A percentile compares a stretch with the other conserved stretches of the same genome.
phyloP scores from a whole-genome alignment of 2,888 invertebrate species.

The Crepidodera aurea region DNA sequence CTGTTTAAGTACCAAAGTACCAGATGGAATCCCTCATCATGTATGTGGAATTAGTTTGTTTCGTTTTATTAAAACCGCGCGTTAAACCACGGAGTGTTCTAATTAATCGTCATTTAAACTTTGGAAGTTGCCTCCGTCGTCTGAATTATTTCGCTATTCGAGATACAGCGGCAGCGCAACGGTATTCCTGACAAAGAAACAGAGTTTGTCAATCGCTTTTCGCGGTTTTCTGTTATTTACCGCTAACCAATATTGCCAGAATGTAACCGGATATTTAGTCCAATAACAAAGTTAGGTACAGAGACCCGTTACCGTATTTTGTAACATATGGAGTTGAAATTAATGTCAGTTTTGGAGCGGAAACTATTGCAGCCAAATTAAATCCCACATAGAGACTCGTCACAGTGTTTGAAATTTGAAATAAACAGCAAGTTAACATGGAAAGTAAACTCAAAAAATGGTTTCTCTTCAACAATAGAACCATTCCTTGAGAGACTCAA shows the following conservation, averaged over 20 bases:
- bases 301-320: too few relatives aligned
- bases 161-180: background rate
- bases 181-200: constrained; percentile 12
- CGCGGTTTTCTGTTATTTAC: constrained; percentile 13
- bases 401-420: too few relatives aligned
- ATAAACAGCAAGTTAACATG: too few relatives aligned
- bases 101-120: constrained; percentile 45
- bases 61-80: constrained; percentile 44
- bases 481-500: too few relatives aligned
- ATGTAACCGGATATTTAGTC: background rate
- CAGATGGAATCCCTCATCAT: constrained; percentile 46
- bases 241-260: background rate
- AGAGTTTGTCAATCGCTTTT: background rate
- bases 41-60: constrained; percentile 48
- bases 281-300: too few relatives aligned
- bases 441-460: too few relatives aligned
- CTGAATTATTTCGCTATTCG: constrained; percentile 27
- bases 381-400: too few relatives aligned
- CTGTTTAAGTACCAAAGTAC: constrained; percentile 40
- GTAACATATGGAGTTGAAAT: too few relatives aligned
- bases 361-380: too few relatives aligned
- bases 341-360: too few relatives aligned
- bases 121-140: constrained; percentile 33
- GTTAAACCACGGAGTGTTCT: constrained; percentile 38
- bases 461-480: too few relatives aligned